A percentile compares a stretch with the other conserved stretches of the same genome.
phyloP scores from a whole-genome alignment of 1,140 invertebrate genomes.

The Episyrphus balteatus region DNA sequence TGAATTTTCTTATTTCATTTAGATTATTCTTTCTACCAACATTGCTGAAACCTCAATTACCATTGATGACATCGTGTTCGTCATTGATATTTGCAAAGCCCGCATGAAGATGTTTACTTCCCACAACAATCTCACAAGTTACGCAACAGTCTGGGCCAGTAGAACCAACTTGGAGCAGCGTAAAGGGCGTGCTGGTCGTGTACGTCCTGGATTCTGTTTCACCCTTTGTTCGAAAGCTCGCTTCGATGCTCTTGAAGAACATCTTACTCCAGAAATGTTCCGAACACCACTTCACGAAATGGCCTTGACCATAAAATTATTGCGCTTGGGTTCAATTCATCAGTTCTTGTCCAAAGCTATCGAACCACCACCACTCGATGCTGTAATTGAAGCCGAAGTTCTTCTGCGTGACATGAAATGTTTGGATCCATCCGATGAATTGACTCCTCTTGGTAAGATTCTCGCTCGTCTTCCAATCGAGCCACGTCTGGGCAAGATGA shows the following conservation, averaged over 20 bases:
- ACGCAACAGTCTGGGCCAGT: slow-evolving; percentile 88
- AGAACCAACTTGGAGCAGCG: slow-evolving; percentile 84
- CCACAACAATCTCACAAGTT: slow-evolving; percentile 91
- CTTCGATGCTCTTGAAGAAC: slow-evolving; percentile 69
- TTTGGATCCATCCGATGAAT: slow-evolving; percentile 68
- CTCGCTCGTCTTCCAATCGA: slow-evolving; percentile 88
- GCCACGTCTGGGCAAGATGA: slow-evolving; percentile 89
- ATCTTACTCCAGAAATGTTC: slow-evolving; percentile 92
- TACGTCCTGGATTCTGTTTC: slow-evolving; percentile 78
- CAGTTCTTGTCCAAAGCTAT: slow-evolving; percentile 90
- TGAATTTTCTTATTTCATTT: background rate
- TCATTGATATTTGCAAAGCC: slow-evolving; percentile 89
- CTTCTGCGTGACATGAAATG: slow-evolving; percentile 72
- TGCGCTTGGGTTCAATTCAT: slow-evolving; percentile 79
- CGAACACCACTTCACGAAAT: slow-evolving; percentile 88
- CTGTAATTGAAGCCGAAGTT: slow-evolving; percentile 82
- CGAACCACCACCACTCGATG: slow-evolving; percentile 86
- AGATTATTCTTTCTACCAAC: slow-evolving; percentile 77
- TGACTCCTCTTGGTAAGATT: slow-evolving; percentile 83
- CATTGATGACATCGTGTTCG: slow-evolving; percentile 93
- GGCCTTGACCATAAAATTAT: slow-evolving; percentile 61
- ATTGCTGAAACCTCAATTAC: slow-evolving; percentile 93
- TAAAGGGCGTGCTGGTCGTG: slow-evolving; percentile 80
- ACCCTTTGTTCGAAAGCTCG: slow-evolving; percentile 71
- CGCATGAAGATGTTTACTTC: slow-evolving; percentile 93